Evolutionary conservation across 1,140 invertebrate species (phyloP).

Genomic region (Drosophila sulfurigaster): DNA sequence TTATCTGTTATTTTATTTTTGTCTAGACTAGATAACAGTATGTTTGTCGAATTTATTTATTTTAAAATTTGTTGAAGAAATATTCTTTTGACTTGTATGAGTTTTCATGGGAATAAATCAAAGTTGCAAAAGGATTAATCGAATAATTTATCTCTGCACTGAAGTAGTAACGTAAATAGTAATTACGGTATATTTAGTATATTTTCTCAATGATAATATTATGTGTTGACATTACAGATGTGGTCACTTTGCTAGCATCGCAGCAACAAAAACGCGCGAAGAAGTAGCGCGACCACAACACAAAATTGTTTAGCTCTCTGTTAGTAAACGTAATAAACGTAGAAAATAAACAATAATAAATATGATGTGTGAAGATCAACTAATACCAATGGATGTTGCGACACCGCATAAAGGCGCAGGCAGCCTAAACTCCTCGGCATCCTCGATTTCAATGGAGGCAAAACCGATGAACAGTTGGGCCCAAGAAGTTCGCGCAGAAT

Average conservation of each 20-base stretch:
- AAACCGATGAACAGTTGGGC: conserved; percentile 70
- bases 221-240: not conserved
- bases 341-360: not conserved
- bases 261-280: conserved; percentile 65
- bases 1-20: too few relatives aligned
- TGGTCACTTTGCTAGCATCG: conserved; percentile 28
- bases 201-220: not conserved
- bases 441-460: conserved; percentile 63
- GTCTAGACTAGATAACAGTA: too few relatives aligned
- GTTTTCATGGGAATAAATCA: too few relatives aligned
- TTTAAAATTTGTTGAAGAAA: too few relatives aligned
- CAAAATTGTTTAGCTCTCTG: conserved; percentile 10
- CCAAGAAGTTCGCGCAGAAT: conserved; percentile 68
- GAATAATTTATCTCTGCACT: too few relatives aligned
- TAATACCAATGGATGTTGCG: conserved; percentile 58
- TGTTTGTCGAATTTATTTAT: too few relatives aligned
- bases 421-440: conserved; percentile 68
- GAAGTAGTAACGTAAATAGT: too few relatives aligned
- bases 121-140: too few relatives aligned
- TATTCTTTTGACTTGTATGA: too few relatives aligned
- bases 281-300: conserved; percentile 21
- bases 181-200: not conserved
- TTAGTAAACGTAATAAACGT: not conserved
- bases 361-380: conserved; percentile 69
- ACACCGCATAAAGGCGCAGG: conserved; percentile 54